Conservation (phyloP, 2,113 vertebrate genomes). For the Budorcas taxicolor region DNA sequence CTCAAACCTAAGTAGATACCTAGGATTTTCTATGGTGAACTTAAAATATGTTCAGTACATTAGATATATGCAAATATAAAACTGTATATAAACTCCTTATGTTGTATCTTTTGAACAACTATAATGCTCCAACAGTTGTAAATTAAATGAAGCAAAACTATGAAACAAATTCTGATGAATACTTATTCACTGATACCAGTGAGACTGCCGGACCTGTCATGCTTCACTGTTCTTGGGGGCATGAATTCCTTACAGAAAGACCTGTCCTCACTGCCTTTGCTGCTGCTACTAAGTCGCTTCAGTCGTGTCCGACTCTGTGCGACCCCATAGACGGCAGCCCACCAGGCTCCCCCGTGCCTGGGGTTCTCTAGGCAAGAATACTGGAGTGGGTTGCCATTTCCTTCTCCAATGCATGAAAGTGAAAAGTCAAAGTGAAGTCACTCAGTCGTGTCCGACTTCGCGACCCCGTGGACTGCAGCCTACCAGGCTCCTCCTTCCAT, state of each 20-base stretch:
- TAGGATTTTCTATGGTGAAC: constrained; percentile 16
- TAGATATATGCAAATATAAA: constrained; percentile 52
- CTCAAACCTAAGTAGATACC: not conserved
- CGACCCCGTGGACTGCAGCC: too few species aligned
- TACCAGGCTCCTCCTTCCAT: too few species aligned
- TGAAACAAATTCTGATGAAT: constrained; percentile 32
- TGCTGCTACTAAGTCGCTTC: too few species aligned
- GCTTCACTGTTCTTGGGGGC: not conserved
- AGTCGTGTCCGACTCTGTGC: too few species aligned
- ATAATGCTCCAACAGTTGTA: not conserved
- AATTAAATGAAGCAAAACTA: constrained; percentile 23
- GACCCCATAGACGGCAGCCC: too few species aligned
- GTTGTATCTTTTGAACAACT: constrained; percentile 1
- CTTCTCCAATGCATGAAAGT: too few species aligned
- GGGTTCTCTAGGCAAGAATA: too few species aligned
- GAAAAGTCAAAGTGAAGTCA: too few species aligned
- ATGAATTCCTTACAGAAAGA: not conserved
- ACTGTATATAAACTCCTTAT: not conserved
- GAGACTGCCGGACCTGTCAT: not conserved
- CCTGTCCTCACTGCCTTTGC: not conserved
- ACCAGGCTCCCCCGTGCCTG: too few species aligned
- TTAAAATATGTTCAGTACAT: constrained; percentile 35
- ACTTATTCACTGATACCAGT: not conserved
- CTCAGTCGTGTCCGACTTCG: too few species aligned
- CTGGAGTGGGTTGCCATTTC: too few species aligned